A percentile compares a stretch with the other conserved stretches of the same genome.
Conservation (phyloP, 2,888 invertebrate genomes). For the Platycnemis pennipes region DNA sequence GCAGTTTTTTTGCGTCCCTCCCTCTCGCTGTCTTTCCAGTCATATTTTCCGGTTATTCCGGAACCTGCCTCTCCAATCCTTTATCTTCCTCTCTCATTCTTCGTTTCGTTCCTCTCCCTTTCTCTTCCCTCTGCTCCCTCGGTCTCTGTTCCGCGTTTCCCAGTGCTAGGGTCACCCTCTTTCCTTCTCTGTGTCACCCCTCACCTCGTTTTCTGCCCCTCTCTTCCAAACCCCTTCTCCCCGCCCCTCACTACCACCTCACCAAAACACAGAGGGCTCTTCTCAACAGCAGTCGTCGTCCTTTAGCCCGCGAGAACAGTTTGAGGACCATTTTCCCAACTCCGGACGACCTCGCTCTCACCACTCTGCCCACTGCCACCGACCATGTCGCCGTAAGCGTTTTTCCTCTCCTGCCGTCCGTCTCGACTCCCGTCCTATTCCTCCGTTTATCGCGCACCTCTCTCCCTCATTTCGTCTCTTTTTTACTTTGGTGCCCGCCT, state of each 20-base stretch:
- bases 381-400: background rate
- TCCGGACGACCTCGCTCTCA: background rate
- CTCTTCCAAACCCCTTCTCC: background rate
- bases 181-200: background rate
- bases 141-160: background rate
- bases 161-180: background rate
- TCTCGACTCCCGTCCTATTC: too few relatives aligned
- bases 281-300: too few relatives aligned
- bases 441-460: background rate
- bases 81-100: background rate
- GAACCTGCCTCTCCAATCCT: background rate
- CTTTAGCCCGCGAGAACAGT: background rate
- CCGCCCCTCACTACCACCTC: too few relatives aligned
- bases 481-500: background rate
- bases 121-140: background rate
- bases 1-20: background rate
- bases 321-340: background rate
- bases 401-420: background rate
- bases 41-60: slow-evolving; percentile 18
- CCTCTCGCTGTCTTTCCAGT: slow-evolving; percentile 11
- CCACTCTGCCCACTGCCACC: background rate
- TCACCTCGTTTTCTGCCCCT: background rate
- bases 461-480: background rate
- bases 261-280: too few relatives aligned
- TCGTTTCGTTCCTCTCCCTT: background rate